Conservation (phyloP, 2,888 invertebrate genomes). For the Agriopis marginaria region DNA sequence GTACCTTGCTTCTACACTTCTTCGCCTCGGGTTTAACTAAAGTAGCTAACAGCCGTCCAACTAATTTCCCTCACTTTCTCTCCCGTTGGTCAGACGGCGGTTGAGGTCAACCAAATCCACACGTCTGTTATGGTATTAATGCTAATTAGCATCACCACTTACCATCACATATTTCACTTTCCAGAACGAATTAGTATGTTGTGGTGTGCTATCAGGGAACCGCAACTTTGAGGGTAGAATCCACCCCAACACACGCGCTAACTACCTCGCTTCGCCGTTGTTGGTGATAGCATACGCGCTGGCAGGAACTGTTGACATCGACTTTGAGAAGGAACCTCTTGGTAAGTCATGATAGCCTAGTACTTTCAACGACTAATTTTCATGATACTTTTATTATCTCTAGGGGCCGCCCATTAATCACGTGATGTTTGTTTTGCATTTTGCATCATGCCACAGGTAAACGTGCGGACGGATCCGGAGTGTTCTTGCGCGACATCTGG, state of each 20-base stretch:
- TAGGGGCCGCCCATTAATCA: too few species aligned
- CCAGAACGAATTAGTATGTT: constrained; percentile 96
- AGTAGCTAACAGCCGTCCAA: too few species aligned
- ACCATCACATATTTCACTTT: constrained; percentile 22
- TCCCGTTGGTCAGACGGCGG: too few species aligned
- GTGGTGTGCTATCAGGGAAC: constrained; percentile 98
- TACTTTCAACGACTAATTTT: constrained; percentile 75
- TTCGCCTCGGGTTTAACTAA: too few species aligned
- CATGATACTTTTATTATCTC: too few species aligned
- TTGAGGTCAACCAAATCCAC: too few species aligned
- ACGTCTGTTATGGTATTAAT: too few species aligned
- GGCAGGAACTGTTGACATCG: constrained; percentile 97
- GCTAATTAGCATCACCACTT: constrained; percentile 73
- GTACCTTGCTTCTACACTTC: background rate
- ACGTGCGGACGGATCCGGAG: constrained; percentile 89
- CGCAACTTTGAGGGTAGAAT: constrained; percentile 99
- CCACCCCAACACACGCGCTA: constrained; percentile 98
- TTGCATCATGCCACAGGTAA: constrained; percentile 73
- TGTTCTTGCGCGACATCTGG: constrained; percentile 98
- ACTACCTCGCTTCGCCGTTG: constrained; percentile 98
- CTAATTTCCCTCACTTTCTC: too few species aligned
- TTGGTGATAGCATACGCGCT: constrained; percentile 99
- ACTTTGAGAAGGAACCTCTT: constrained; percentile 96
- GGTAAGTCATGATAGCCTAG: constrained; percentile 78
- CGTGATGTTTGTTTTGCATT: too few species aligned